Conservation (phyloP, 2,113 vertebrate genomes). For the Acanthisitta chloris region DNA sequence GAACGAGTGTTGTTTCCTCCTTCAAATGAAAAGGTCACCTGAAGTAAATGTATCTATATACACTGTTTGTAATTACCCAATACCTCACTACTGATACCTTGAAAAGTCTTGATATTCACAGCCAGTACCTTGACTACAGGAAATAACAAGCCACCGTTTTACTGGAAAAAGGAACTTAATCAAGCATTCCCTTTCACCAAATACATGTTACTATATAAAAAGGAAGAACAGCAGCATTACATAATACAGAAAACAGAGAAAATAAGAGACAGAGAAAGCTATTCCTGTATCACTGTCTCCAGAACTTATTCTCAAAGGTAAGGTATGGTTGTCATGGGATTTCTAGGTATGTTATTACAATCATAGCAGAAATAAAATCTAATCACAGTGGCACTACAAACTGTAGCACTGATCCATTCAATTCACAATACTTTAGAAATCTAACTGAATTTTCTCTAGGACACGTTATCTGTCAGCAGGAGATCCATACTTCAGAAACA, state of each 20-base stretch:
- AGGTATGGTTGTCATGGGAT: not conserved
- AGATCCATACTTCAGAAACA: not conserved
- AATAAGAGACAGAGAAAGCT: not conserved
- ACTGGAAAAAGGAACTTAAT: not conserved
- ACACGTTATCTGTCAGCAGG: not conserved
- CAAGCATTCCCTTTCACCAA: not conserved
- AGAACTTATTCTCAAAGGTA: not conserved
- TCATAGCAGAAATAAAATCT: not conserved
- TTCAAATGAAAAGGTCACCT: not conserved
- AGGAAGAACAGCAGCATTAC: not conserved
- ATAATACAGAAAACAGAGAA: not conserved
- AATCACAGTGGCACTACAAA: not conserved
- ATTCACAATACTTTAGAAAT: not conserved
- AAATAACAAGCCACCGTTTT: not conserved
- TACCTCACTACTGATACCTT: not conserved
- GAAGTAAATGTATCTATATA: not conserved
- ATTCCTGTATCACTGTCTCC: not conserved
- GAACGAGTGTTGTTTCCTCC: rapidly evolving
- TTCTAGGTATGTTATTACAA: not conserved
- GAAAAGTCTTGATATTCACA: not conserved
- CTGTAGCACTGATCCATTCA: not conserved
- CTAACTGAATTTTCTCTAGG: not conserved
- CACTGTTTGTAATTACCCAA: not conserved
- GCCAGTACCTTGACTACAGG: not conserved
- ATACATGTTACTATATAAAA: not conserved